Evolutionary conservation across 1,140 invertebrate species (phyloP).

Genomic region (Phthorimaea operculella): DNA sequence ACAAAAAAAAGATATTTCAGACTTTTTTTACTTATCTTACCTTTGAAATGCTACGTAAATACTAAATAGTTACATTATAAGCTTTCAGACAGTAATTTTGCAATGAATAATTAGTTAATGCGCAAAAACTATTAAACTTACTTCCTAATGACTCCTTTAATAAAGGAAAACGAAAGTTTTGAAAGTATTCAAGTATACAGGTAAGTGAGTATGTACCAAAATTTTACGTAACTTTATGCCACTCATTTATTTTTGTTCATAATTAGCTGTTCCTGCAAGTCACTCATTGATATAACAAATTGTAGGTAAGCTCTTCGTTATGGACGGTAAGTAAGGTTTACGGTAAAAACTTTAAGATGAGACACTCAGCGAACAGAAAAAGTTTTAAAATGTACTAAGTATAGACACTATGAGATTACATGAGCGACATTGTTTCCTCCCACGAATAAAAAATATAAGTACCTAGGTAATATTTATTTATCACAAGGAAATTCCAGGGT

Average conservation of each 20-base stretch:
- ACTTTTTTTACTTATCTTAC: too few species aligned
- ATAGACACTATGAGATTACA: too few species aligned
- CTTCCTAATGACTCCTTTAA: conserved; percentile 5
- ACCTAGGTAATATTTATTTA: not conserved
- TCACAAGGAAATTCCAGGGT: not conserved
- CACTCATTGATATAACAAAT: conserved; percentile 1
- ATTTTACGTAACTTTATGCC: conserved; percentile 1
- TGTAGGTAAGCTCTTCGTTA: not conserved
- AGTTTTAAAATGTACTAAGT: too few species aligned
- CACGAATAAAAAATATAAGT: not conserved
- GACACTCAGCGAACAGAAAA: too few species aligned
- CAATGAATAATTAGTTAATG: not conserved
- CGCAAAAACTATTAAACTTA: not conserved
- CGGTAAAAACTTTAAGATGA: too few species aligned
- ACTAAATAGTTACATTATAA: too few species aligned
- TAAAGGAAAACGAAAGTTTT: conserved; percentile 4
- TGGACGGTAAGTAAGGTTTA: too few species aligned
- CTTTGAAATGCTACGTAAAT: too few species aligned
- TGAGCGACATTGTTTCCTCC: not conserved
- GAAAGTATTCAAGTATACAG: conserved; percentile 4
- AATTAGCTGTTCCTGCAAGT: conserved; percentile 1
- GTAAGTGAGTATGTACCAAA: not conserved
- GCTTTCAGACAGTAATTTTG: not conserved
- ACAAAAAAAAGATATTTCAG: too few species aligned
- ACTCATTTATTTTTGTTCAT: conserved; percentile 4